Base-by-base conservation (phyloP, 2,797 vertebrate genomes). In the Microctenopoma lineatum region DNA sequence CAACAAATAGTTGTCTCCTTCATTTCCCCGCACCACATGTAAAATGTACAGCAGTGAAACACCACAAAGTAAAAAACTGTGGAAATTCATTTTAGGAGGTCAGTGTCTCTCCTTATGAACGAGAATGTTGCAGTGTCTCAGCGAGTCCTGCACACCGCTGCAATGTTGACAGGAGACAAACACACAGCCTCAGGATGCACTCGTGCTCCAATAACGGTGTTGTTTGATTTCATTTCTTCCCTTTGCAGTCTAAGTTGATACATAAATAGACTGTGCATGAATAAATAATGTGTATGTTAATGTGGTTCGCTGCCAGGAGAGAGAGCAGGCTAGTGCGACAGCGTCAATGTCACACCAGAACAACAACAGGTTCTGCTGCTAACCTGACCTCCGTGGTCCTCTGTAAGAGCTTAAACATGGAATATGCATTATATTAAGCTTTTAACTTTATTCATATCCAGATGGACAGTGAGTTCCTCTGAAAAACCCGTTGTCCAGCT, bases 211-310 rank as follows among this genome's bases (percentile, higher is more conserved):
- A 60, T 74, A 79, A 66, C 58, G 45, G 56, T 15, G 59, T 58
- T 52, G 68, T 67, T 72, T 77, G 21, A 68, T 75, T 77, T 60
- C 63, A 41, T 62, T 41, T 75, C 38, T 61, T 41, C 70, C 32
- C 45, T 56, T 53, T 14, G n/a, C 52, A 45, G n/a, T 63, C 46
- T 50, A 65, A 79, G 61, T 78, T 64, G 57, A 76, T 55, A 64
- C 72, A 75, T 70, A 80, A 89, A 90, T 86, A 87, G 81, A 84
- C 65, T 59, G 42, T 48, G 76, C 68, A 87, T 91, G 79, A 90
- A 89, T 92, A 88, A 89, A 83, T 91, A 74, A 89, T 88, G 67
- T 26, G 34, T 71, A 78, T 86, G 79, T 67, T 84, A 83, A 90
- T 89, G 68, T 67, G 65, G 79, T 80, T 66, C 54, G 58, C 56